Evolutionary conservation across 1,140 invertebrate genomes (phyloP), one percentile per base, ranked within the genome.

Genomic region (Drosophila micromelanica): DNA sequence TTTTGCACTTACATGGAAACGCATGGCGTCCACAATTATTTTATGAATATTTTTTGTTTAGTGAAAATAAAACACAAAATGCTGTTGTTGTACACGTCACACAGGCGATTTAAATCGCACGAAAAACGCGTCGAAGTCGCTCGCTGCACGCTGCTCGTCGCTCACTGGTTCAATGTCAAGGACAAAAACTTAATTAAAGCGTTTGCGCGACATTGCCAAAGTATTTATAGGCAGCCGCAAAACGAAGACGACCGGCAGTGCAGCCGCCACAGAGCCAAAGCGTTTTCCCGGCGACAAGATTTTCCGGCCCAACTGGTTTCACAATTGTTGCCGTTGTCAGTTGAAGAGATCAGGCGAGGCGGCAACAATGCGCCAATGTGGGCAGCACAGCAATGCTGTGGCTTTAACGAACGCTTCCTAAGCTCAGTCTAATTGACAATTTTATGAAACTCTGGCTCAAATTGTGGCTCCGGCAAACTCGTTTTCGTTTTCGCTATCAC

Each of bases 101-200:
- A 52, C 64, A 57, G 37, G 51, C 45, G 71, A 64, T 73, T 57
- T 51, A 73, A 76, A 72, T 69, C 77, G 70, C 69, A 74, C 30
- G 42, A 15, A 62, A 85, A 80, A 69, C 78, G 80, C 73, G 69
- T 59, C 57, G 38, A 63, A 61, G 32, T 65, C 45, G 74, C 46
- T 75, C 51, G 17, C 64, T 49, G 43, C 8, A 32, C 27, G 56
- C 43, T 46, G 51, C 38, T 76, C 46, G 38, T 49, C 23, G 37
- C 17, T 61, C 49, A 76, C 64, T 57, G 75, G 57, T 71, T 85
- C 76, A 89, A 84, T 89, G 84, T 89, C 84, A 89, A 89, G 84
- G 84, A 89, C 84, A 89, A 89, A 89, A 89, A 78, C 73, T 79
- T 89, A 89, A 89, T 89, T 89, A 89, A 89, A 89, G 79, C 79